Percentiles rank a stretch among this genome's conserved stretches.
Evolutionary conservation across 2,888 invertebrate genomes (phyloP).

Genomic region (Acanthococcus lagerstroemiae): DNA sequence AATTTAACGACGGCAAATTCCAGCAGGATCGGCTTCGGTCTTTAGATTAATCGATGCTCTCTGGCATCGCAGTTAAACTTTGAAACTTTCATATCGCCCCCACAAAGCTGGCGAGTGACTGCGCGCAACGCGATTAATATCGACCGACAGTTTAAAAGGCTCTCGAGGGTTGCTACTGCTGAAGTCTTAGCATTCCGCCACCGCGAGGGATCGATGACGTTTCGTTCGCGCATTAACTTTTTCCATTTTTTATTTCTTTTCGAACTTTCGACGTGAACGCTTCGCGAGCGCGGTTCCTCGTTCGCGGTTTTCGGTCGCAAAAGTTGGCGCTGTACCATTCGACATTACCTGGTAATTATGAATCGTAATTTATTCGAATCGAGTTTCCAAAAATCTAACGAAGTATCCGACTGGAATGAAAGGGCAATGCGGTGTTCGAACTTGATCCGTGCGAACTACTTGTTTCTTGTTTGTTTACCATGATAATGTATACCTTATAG

Average conservation of each 20-base stretch:
- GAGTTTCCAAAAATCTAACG: no score
- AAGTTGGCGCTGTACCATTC: no score
- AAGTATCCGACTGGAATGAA: no score
- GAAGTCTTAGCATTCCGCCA: constrained; percentile 20
- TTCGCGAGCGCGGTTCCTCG: neutral
- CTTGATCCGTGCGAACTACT: no score
- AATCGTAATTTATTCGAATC: no score
- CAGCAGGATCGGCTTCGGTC: neutral
- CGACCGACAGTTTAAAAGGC: constrained; percentile 7
- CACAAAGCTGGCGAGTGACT: neutral
- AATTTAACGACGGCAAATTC: neutral
- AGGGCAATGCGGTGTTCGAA: no score
- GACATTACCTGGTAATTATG: no score
- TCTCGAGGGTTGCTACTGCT: constrained; percentile 10
- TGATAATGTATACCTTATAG: no score
- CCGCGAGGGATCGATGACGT: constrained; percentile 8
- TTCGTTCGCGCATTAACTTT: neutral
- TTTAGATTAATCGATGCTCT: neutral
- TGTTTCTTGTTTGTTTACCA: no score
- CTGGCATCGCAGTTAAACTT: neutral
- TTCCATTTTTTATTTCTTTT: neutral
- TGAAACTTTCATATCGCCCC: neutral
- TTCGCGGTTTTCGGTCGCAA: no score
- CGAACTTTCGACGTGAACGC: neutral
- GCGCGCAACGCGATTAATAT: constrained; percentile 23